Base-by-base conservation (phyloP, 2,113 vertebrate species). In the Motacilla alba region DNA sequence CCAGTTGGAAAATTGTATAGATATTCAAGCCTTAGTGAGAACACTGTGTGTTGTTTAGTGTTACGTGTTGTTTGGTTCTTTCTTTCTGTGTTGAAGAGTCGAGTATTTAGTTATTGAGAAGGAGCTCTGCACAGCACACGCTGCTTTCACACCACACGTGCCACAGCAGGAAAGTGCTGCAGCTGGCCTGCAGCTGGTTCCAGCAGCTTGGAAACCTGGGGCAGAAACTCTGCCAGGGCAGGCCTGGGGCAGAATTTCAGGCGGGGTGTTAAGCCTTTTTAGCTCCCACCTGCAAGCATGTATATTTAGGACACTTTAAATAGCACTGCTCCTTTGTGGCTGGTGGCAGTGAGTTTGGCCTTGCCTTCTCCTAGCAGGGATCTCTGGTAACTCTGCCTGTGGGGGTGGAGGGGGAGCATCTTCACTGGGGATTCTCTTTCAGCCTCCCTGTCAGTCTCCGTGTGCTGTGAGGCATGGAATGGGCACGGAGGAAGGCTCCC, bases 331-430 rank as follows among this genome's bases (percentile, higher is more conserved):
- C 2, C 43, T 78, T 62, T 72, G 33, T 13, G 53, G 52, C 28
- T n/a, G 14, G 31, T 33, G 56, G 39, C 59, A 77, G 64, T 1
- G 7, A 72, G 17, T 79, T 46, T 43, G 55, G 30, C 69, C 35
- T 74, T 72, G 89, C 17, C 9, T 52, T 44, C 59, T 87, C 47
- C 70, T 22, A 11, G 43, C 50, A 39, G 21, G 33, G 70, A 43
- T 83, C 41, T 49, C 12, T 39, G 1, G 2, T 72, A n/a, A 10
- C n/a, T 63, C 31, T 50, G 37, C 56, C 17, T 0, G 0, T 18
- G 39, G 50, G 15, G 28, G 16, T 49, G 35, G 20, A 85, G 35
- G 30, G 59, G 52, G 16, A 76, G 30, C 19, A 5, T 39, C n/a
- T 56, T 52, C 59, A 4, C 24, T 58, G 41, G 21, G 35, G 31